phyloP scores from a whole-genome alignment of 2,888 invertebrate genomes.

The Phyllotreta striolata region DNA sequence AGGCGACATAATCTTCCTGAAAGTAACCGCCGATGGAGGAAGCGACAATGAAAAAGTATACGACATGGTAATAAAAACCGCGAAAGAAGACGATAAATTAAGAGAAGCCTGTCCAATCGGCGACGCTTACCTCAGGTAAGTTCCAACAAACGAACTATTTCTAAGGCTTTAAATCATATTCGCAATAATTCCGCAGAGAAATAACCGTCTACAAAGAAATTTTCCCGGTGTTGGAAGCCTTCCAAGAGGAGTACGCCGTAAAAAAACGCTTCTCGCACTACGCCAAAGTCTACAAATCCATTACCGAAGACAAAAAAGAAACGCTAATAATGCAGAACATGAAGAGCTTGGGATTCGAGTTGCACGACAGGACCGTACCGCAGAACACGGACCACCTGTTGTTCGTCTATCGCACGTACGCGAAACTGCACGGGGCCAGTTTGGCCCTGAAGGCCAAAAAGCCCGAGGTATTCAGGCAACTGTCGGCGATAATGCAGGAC shows the following conservation, averaged over 20 bases:
- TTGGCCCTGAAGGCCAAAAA: constrained; percentile 43
- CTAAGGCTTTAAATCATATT: background rate
- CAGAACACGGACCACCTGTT: constrained; percentile 50
- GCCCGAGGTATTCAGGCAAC: constrained; percentile 39
- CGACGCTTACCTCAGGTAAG: constrained; percentile 41
- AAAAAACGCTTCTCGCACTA: constrained; percentile 38
- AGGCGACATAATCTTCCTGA: constrained; percentile 48
- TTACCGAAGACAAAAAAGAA: constrained; percentile 43
- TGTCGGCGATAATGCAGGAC: constrained; percentile 37
- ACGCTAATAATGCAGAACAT: constrained; percentile 48
- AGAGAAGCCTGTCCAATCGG: constrained; percentile 43
- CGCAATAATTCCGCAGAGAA: constrained; percentile 35
- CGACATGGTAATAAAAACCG: constrained; percentile 47
- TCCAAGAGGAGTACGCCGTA: constrained; percentile 38
- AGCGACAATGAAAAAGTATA: constrained; percentile 36
- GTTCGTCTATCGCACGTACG: constrained; percentile 44
- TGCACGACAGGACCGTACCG: constrained; percentile 46
- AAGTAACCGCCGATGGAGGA: constrained; percentile 32
- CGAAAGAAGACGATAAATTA: constrained; percentile 44
- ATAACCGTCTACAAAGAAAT: constrained; percentile 46
- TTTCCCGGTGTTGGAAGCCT: constrained; percentile 42
- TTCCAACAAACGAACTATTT: constrained; percentile 4
- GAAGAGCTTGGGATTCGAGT: constrained; percentile 44
- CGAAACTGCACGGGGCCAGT: constrained; percentile 45
- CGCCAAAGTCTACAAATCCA: constrained; percentile 47